Conservation (phyloP, 2,888 invertebrate species). For the Caenorhabditis macrosperma region DNA sequence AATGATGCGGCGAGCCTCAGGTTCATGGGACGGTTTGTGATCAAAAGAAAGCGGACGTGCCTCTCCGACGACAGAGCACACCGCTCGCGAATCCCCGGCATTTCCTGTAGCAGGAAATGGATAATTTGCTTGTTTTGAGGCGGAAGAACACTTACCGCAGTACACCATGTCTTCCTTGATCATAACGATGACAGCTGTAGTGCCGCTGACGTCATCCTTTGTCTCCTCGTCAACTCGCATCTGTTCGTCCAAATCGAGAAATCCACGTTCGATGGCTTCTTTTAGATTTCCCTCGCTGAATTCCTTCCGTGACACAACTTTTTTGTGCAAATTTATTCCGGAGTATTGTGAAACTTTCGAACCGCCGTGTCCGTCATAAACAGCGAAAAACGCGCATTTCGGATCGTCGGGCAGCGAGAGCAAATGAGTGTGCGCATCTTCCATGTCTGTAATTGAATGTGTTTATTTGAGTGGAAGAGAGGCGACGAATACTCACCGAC, state of each 20-base stretch:
- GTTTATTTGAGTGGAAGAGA: constrained; percentile 1
- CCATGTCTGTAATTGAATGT: constrained; percentile 86
- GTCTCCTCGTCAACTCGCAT: constrained; percentile 88
- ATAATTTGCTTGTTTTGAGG: not conserved
- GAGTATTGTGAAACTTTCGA: constrained; percentile 88
- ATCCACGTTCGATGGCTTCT: constrained; percentile 91
- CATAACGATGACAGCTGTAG: constrained; percentile 89
- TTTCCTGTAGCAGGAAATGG: constrained; percentile 86
- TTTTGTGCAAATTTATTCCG: constrained; percentile 94
- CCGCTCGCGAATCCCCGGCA: constrained; percentile 95
- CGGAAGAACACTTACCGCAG: constrained; percentile 85
- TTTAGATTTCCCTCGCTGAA: constrained; percentile 87
- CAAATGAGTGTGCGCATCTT: constrained; percentile 97
- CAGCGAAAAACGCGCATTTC: constrained; percentile 93
- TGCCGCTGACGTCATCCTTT: constrained; percentile 94
- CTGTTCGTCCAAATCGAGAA: constrained; percentile 92
- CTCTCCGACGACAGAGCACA: constrained; percentile 90
- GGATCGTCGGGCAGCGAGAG: constrained; percentile 90
- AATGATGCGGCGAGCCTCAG: constrained; percentile 86
- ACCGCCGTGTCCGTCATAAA: constrained; percentile 94
- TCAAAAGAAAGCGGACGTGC: constrained; percentile 89
- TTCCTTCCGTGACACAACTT: constrained; percentile 85
- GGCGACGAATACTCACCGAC: constrained; percentile 84
- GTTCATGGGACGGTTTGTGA: constrained; percentile 85
- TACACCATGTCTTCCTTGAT: constrained; percentile 89